These are phyloP conservation scores for Thaleichthys pacificus DNA, from an alignment of 2,797 vertebrate genomes.

Conservation along the genomic window DNA sequence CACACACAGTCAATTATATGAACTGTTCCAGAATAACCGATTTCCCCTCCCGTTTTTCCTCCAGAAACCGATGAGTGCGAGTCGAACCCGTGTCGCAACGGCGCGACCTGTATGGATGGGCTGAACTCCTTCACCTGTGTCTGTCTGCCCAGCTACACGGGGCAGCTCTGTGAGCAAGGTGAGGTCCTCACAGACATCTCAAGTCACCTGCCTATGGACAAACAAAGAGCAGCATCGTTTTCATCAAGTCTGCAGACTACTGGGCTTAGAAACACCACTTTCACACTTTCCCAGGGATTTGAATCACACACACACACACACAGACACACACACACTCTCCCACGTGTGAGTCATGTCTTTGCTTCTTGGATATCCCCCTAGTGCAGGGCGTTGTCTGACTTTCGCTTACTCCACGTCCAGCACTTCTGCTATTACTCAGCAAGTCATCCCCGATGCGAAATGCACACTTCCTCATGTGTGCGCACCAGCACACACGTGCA, in stretches of 20 bases:
- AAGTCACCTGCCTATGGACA: too few relatives aligned
- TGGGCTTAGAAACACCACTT: too few relatives aligned
- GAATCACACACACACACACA: neutral
- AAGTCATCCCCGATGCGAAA: conserved; percentile 27
- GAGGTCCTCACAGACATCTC: conserved; percentile 24
- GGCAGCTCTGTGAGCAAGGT: conserved; percentile 88
- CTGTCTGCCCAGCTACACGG: conserved; percentile 91
- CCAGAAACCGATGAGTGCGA: conserved; percentile 92
- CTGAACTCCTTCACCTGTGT: conserved; percentile 84
- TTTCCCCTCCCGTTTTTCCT: too few relatives aligned
- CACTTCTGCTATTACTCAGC: conserved; percentile 59
- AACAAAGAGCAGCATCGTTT: too few relatives aligned
- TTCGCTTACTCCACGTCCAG: conserved; percentile 48
- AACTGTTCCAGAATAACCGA: too few relatives aligned
- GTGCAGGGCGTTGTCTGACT: conserved; percentile 48
- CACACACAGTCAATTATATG: neutral
- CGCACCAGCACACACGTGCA: neutral
- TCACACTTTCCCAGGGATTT: too few relatives aligned
- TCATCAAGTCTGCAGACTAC: too few relatives aligned
- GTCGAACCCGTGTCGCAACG: conserved; percentile 90
- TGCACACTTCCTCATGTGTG: neutral
- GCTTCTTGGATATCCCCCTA: conserved; percentile 16
- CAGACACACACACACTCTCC: conserved; percentile 1
- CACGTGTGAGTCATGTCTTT: conserved; percentile 17
- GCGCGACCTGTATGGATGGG: conserved; percentile 88